A percentile compares a stretch with the other conserved stretches of the same genome.
Conservation (phyloP, 2,888 invertebrate genomes). For the Saturnia pavonia region DNA sequence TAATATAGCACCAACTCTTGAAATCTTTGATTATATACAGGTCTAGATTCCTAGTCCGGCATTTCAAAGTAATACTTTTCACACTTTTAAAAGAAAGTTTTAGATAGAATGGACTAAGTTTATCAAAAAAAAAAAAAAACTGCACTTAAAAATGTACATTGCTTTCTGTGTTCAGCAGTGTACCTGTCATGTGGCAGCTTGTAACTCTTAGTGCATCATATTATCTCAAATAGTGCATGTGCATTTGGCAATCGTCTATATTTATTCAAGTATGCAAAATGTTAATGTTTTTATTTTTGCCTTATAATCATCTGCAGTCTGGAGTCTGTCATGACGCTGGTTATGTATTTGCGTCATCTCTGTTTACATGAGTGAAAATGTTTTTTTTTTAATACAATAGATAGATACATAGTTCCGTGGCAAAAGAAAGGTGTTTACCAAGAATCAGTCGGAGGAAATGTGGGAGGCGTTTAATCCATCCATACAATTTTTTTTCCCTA, state of each 20-base stretch:
- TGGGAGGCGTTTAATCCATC: no score
- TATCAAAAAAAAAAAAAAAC: no score
- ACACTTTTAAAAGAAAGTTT: no score
- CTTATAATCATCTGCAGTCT: not conserved
- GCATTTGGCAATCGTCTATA: not conserved
- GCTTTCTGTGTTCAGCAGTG: not conserved
- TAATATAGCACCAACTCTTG: no score
- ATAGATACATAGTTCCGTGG: not conserved
- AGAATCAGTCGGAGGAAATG: no score
- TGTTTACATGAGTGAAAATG: not conserved
- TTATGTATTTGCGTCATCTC: not conserved
- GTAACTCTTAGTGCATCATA: not conserved
- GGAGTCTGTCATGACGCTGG: not conserved
- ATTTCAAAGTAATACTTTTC: no score
- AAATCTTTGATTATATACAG: no score
- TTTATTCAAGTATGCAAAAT: not conserved
- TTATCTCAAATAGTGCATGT: not conserved
- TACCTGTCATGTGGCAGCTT: not conserved
- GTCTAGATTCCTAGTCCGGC: no score
- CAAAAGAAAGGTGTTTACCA: not conserved
- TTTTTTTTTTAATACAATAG: not conserved
- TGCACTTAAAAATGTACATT: not conserved
- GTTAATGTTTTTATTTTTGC: not conserved
- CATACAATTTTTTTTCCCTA: no score
- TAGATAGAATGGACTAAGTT: no score